These are phyloP conservation scores for Tachycineta bicolor DNA, from an alignment of 2,113 vertebrate genomes.

Conservation along the genomic window DNA sequence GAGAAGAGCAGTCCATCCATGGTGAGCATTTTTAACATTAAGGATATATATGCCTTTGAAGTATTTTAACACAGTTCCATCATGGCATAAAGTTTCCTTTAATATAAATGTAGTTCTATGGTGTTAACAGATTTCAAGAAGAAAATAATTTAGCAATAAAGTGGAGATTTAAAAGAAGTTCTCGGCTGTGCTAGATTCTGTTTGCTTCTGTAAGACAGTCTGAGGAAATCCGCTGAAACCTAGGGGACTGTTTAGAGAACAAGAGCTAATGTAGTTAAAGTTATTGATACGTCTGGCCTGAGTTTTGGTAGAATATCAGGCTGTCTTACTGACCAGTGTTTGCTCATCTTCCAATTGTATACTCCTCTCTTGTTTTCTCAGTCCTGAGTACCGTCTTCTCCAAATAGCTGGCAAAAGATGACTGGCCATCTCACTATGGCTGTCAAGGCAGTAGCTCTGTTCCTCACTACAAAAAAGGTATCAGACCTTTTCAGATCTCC, in stretches of 20 bases:
- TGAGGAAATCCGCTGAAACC: neutral
- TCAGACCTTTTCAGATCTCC: neutral
- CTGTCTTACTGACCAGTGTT: neutral
- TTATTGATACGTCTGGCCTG: neutral
- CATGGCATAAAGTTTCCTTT: neutral
- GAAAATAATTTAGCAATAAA: neutral
- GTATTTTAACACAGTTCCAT: neutral
- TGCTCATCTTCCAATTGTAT: neutral
- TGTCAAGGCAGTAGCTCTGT: neutral
- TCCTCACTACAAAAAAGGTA: neutral
- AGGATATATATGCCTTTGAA: neutral
- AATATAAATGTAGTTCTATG: neutral
- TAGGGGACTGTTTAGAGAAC: neutral
- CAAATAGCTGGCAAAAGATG: neutral
- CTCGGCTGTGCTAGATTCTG: neutral
- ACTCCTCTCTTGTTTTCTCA: neutral
- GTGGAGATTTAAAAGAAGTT: neutral
- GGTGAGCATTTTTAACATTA: neutral
- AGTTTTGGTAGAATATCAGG: neutral
- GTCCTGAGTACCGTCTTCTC: neutral
- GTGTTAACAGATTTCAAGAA: neutral
- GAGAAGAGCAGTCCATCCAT: neutral
- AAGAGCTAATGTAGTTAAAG: neutral
- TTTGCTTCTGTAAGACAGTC: neutral
- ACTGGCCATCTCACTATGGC: rapidly evolving